Evolutionary conservation across 1,140 invertebrate genomes (phyloP), one percentile per base, ranked within the genome.

Genomic region (Chrysopa pallens): DNA sequence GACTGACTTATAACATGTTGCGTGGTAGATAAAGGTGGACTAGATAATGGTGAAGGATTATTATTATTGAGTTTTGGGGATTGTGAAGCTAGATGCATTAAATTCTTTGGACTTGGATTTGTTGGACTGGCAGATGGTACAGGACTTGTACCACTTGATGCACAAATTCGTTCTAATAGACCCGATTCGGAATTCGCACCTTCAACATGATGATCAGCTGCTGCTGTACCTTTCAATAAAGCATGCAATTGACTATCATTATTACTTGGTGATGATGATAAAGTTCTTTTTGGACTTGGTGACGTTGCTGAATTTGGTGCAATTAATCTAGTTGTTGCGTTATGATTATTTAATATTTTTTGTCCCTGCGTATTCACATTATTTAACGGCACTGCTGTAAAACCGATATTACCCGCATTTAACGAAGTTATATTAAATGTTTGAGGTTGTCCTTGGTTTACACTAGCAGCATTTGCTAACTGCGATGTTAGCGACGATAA

Each of bases 181-280:
- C 71, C 60, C 7, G 69, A 68, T 15, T 63, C 61, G 29, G 64
- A 62, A 47, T 69, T 70, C 28, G 70, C 63, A 40, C 68, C 66
- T 28, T 64, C 66, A 43, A 70, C 65, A 38, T 73, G 66, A 56
- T 70, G 67, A 52, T 74, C 70, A 31, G 74, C 70, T 36, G 74
- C 66, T 35, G 70, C 68, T 35, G 74, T 70, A 37, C 70, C 71
- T 61, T 49, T 50, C 40, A 62, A 39, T 17, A 59, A 44, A 1
- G 57, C 57, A 0, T 33, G 31, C n/a, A 33, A 33, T 12, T 6
- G 8, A 11, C 8, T 9, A 4, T 11, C n/a, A 33, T 12, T 33
- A 33, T 33, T 33, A 33, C 31, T 33, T 33, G n/a, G n/a, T 4
- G 8, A 11, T 11, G 31, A 33, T 11, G 31, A 11, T 33, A 12